A percentile compares a stretch with the other conserved stretches of the same genome.
Conservation (phyloP, 2,888 invertebrate genomes). For the Gymnoscelis rufifasciata region DNA sequence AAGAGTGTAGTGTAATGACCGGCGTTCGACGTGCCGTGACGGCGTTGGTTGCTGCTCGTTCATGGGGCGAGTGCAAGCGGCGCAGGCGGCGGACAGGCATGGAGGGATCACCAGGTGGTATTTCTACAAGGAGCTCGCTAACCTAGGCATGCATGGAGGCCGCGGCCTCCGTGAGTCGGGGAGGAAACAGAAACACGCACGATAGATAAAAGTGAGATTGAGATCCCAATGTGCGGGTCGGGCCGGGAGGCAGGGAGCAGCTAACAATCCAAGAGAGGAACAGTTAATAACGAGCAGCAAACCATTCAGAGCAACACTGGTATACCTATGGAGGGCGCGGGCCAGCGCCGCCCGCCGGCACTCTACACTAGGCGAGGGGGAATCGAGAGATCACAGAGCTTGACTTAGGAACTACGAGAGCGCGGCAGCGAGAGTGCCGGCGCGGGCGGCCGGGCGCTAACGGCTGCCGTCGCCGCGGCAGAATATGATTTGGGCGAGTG, state of each 20-base stretch:
- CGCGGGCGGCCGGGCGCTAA: constrained; percentile 62
- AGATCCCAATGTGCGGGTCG: constrained; percentile 41
- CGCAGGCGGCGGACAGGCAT: constrained; percentile 24
- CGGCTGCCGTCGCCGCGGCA: constrained; percentile 78
- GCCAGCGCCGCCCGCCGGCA: constrained; percentile 44
- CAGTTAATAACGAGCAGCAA: constrained; percentile 77
- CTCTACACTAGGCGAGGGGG: constrained; percentile 59
- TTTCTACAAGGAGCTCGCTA: constrained; percentile 56
- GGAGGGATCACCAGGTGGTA: constrained; percentile 60
- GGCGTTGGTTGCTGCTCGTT: constrained; percentile 61
- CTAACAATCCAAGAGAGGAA: constrained; percentile 60
- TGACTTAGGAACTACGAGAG: constrained; percentile 52
- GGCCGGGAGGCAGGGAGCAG: constrained; percentile 37
- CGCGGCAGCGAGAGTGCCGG: constrained; percentile 48
- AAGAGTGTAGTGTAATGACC: background rate
- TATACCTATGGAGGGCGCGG: constrained; percentile 64
- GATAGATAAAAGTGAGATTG: constrained; percentile 43
- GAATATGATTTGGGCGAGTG: constrained; percentile 87
- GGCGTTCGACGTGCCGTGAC: constrained; percentile 7
- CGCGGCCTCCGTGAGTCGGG: constrained; percentile 36
- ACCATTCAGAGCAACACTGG: constrained; percentile 69
- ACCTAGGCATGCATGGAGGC: constrained; percentile 61
- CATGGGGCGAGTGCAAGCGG: constrained; percentile 26
- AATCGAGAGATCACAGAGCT: constrained; percentile 67
- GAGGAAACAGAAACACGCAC: constrained; percentile 45